Base-by-base conservation (phyloP, 2,113 vertebrate genomes). In the Chiloscyllium plagiosum region DNA sequence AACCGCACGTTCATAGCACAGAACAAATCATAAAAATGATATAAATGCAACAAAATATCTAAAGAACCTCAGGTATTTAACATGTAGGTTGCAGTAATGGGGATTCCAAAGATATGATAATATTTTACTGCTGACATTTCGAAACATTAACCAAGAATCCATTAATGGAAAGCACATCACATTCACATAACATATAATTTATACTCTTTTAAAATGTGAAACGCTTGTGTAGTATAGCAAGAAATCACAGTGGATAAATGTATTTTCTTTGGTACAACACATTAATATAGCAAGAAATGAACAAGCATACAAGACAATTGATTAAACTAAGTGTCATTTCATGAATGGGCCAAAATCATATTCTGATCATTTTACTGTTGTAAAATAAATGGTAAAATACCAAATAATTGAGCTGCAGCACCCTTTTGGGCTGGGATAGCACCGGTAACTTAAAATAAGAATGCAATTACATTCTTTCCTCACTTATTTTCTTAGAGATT, bases 171-270 rank as follows among this genome's bases (percentile, higher is more conserved):
- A 70, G n/a, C 68, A 94, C 90, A 94, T 65, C 92, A 69, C 66
- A 94, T 94, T 94, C 92, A 24, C n/a, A 69, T 69, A 68, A 94
- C 68, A 70, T 94, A 94, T 94, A 94, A 94, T 94, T 94, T 70
- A 94, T 70, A 70, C 26, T 47, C 92, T 94, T 70, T 94, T 94
- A 94, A 94, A 94, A 69, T 68, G 20, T 42, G 65, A 94, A 94
- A 94, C 92, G 29, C 47, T 94, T 94, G 66, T 70, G 68, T 70
- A 69, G 92, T 26, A 94, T 37, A 94, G 66, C 66, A 94, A 42
- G 17, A 94, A 94, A 94, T 20, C 65, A 90, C 87, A 42, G 65
- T 26, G 92, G 92, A 94, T 94, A 70, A 94, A 94, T 68, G 37
- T 47, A 70, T 94, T 94, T 94, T 90, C 65, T 37, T 26, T 94